These are phyloP conservation scores for Dicentrarchus labrax DNA, from an alignment of 2,113 vertebrate species.

Conservation along the genomic window DNA sequence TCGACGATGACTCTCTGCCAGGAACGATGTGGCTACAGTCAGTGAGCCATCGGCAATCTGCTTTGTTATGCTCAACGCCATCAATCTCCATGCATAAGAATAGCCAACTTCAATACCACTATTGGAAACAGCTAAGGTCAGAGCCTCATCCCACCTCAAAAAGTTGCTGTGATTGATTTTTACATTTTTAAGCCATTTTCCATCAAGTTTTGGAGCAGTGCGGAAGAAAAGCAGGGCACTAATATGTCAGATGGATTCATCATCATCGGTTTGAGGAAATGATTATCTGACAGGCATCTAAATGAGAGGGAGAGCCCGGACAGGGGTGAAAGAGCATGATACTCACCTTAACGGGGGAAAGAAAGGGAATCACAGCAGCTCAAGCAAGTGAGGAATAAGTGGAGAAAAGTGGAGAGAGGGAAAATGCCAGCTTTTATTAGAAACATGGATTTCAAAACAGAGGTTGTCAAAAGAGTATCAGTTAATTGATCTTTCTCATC, in stretches of 20 bases:
- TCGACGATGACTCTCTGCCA: slow-evolving; percentile 14
- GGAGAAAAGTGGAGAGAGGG: slow-evolving; percentile 18
- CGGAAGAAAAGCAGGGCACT: not conserved
- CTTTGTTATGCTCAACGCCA: slow-evolving; percentile 63
- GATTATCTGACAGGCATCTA: slow-evolving; percentile 49
- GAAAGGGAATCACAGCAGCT: slow-evolving; percentile 9
- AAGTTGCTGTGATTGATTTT: slow-evolving; percentile 66
- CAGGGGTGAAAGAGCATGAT: slow-evolving; percentile 30
- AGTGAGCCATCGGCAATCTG: slow-evolving; percentile 56
- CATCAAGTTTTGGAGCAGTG: slow-evolving; percentile 25
- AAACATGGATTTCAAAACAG: slow-evolving; percentile 46
- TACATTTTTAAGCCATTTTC: slow-evolving; percentile 34
- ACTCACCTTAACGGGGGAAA: slow-evolving; percentile 9
- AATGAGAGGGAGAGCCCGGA: slow-evolving; percentile 23
- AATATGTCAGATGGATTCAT: slow-evolving; percentile 54
- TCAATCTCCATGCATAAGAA: slow-evolving; percentile 69
- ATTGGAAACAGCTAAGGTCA: slow-evolving; percentile 68
- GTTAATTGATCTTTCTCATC: slow-evolving; percentile 38
- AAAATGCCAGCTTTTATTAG: slow-evolving; percentile 45
- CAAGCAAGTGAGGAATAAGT: slow-evolving; percentile 19
- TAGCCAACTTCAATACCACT: slow-evolving; percentile 62
- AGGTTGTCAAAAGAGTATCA: slow-evolving; percentile 31
- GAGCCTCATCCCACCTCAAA: slow-evolving; percentile 41
- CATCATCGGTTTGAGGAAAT: slow-evolving; percentile 45
- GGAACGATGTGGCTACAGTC: slow-evolving; percentile 35